Conservation (phyloP, 2,888 invertebrate genomes). For the Sarcophaga subvicina region DNA sequence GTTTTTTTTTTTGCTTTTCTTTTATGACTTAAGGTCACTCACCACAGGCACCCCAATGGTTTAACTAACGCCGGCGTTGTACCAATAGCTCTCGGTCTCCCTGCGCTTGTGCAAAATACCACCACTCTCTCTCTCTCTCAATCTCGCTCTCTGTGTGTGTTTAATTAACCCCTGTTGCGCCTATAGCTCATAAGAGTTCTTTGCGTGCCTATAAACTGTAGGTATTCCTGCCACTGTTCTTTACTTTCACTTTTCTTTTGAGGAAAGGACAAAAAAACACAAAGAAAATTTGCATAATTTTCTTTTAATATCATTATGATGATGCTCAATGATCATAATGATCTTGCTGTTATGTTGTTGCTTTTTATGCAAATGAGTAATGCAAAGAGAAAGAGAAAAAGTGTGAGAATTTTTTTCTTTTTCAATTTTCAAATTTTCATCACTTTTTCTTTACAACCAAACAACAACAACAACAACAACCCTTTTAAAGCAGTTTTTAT, state of each 20-base stretch:
- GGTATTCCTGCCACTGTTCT: slow-evolving; percentile 20
- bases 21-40: slow-evolving; percentile 58
- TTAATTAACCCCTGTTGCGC: slow-evolving; percentile 60
- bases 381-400: neutral
- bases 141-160: neutral
- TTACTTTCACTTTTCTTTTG: slow-evolving; percentile 60
- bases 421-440: slow-evolving; percentile 26
- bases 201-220: slow-evolving; percentile 33
- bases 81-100: neutral
- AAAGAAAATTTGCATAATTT: slow-evolving; percentile 64
- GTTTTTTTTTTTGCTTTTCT: neutral
- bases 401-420: slow-evolving; percentile 57
- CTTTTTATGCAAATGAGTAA: slow-evolving; percentile 61
- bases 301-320: slow-evolving; percentile 27
- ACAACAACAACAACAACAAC: slow-evolving; percentile 33
- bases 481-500: slow-evolving; percentile 48
- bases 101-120: slow-evolving; percentile 39
- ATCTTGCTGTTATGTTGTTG: slow-evolving; percentile 22
- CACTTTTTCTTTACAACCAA: slow-evolving; percentile 31
- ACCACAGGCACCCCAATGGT: slow-evolving; percentile 47
- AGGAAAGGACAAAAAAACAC: slow-evolving; percentile 7
- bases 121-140: neutral
- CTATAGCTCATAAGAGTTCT: slow-evolving; percentile 20
- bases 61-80: slow-evolving; percentile 36
- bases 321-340: slow-evolving; percentile 19